A percentile compares a stretch with the other conserved stretches of the same genome.
Evolutionary conservation across 2,797 vertebrate species (phyloP).

Genomic region (Periophthalmus magnuspinnatus): DNA sequence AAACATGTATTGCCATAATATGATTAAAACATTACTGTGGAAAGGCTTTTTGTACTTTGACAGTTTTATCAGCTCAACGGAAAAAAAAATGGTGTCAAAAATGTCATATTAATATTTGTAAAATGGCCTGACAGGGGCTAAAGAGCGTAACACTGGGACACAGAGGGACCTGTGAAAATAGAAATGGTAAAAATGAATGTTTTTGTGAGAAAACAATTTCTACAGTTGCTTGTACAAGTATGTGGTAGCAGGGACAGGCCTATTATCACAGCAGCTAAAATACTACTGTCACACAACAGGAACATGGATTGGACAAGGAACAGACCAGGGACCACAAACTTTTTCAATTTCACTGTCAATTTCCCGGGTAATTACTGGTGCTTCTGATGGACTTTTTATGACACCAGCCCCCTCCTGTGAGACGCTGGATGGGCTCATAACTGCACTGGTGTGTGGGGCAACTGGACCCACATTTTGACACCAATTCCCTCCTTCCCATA

Average conservation of each 20-base stretch:
- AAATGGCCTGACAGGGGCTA: not conserved
- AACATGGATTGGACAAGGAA: constrained; percentile 55
- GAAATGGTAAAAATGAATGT: constrained; percentile 33
- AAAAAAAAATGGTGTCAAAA: no score
- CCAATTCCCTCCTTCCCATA: constrained; percentile 63
- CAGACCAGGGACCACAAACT: constrained; percentile 75
- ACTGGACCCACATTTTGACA: constrained; percentile 54
- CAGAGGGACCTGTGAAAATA: constrained; percentile 25
- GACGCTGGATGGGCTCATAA: constrained; percentile 50
- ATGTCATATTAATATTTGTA: not conserved
- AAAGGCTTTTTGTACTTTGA: no score
- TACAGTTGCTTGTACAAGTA: constrained; percentile 30
- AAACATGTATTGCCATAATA: no score
- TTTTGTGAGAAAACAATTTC: constrained; percentile 43
- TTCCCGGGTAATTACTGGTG: constrained; percentile 86
- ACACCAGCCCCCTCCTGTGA: constrained; percentile 67
- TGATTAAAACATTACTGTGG: no score
- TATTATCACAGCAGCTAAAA: constrained; percentile 58
- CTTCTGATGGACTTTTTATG: constrained; percentile 84
- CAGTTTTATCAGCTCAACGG: no score
- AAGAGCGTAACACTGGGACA: constrained; percentile 7
- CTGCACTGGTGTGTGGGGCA: constrained; percentile 39
- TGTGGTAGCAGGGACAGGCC: constrained; percentile 40
- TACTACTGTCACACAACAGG: constrained; percentile 68
- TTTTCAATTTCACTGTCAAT: constrained; percentile 88